phyloP scores from a whole-genome alignment of 2,888 invertebrate genomes.

The Lithophane leautieri region DNA sequence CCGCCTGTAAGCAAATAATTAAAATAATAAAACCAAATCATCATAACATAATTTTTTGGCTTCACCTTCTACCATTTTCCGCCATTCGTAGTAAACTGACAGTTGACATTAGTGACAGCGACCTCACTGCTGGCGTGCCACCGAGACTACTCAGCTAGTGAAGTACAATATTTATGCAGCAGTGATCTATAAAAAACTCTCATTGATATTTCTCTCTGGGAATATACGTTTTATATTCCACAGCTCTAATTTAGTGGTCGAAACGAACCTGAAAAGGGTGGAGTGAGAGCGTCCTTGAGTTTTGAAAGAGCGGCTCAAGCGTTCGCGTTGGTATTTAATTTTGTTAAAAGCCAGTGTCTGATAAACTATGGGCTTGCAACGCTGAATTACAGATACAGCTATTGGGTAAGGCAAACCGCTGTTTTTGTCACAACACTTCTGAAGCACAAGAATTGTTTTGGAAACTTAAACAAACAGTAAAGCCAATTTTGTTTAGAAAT shows the following conservation, averaged over 20 bases:
- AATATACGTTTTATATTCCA: constrained; percentile 4
- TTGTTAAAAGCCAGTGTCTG: constrained; percentile 42
- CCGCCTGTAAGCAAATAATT: too few relatives aligned
- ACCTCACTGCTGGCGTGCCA: too few relatives aligned
- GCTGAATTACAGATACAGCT: constrained; percentile 10
- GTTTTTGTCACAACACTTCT: constrained; percentile 17
- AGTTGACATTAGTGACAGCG: too few relatives aligned
- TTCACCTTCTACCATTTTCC: too few relatives aligned
- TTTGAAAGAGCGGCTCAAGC: constrained; percentile 15
- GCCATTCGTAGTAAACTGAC: too few relatives aligned
- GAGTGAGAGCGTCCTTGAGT: constrained; percentile 31
- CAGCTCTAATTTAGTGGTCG: constrained; percentile 30
- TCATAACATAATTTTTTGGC: too few relatives aligned
- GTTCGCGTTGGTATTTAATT: constrained; percentile 35
- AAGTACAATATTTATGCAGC: background rate
- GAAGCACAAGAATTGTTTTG: background rate
- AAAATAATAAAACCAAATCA: too few relatives aligned
- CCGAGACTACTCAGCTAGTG: too few relatives aligned
- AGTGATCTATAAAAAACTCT: background rate
- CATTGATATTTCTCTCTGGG: background rate
- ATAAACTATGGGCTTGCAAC: constrained; percentile 19
- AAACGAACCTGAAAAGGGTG: constrained; percentile 41
- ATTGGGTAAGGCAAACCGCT: background rate
- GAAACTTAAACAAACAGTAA: background rate
- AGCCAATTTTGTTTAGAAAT: too few relatives aligned